A percentile compares a stretch with the other conserved stretches of the same genome.
phyloP scores from a whole-genome alignment of 1,140 invertebrate genomes.

The Pachyrhynchus sulphureomaculatus region DNA sequence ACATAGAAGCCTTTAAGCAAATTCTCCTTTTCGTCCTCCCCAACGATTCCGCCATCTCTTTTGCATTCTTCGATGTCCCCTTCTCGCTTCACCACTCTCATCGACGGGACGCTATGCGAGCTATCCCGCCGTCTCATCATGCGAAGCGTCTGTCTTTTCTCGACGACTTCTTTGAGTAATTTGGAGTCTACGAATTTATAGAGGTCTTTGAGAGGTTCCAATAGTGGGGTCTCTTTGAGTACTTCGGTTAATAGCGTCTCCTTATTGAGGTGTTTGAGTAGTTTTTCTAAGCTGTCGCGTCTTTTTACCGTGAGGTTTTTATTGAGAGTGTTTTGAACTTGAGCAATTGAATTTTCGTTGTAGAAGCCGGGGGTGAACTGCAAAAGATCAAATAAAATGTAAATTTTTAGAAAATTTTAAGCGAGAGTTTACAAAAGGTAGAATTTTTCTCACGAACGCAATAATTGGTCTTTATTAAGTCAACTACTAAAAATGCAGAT shows the following conservation, averaged over 20 bases:
- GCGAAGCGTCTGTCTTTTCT: conserved; percentile 17
- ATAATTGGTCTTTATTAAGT: too few species aligned
- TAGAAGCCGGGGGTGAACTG: conserved; percentile 6
- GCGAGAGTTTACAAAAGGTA: too few species aligned
- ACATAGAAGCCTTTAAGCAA: conserved; percentile 32
- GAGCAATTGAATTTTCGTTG: conserved; percentile 11
- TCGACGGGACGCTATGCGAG: background rate
- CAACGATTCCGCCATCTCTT: background rate
- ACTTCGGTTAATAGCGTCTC: background rate
- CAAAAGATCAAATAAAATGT: too few species aligned
- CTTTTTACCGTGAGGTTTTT: conserved; percentile 13
- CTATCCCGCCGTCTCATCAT: conserved; percentile 8
- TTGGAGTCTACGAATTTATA: conserved; percentile 17
- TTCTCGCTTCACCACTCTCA: background rate
- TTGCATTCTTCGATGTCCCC: background rate
- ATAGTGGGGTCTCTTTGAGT: background rate
- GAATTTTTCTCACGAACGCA: too few species aligned
- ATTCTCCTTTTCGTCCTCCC: conserved; percentile 10
- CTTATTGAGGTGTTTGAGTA: background rate
- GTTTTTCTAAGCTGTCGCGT: conserved; percentile 18
- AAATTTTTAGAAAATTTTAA: too few species aligned
- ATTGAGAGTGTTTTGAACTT: background rate
- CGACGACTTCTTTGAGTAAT: conserved; percentile 12
- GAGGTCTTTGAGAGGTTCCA: conserved; percentile 23
- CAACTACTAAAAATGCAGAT: too few species aligned